Evolutionary conservation across 1,140 invertebrate species (phyloP), one percentile per base, ranked within the genome.

Genomic region (Tribolium castaneum): DNA sequence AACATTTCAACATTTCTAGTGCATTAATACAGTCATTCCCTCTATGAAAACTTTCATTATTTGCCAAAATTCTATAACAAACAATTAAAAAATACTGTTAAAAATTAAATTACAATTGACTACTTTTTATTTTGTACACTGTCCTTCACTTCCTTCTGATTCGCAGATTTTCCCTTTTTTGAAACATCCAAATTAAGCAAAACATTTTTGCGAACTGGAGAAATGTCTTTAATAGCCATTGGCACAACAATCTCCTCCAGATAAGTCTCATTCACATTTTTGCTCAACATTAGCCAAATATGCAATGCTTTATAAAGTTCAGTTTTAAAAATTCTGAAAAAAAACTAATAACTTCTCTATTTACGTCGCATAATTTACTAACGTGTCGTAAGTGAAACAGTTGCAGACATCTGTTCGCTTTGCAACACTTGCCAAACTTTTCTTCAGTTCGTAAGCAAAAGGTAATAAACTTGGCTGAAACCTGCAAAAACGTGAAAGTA

Each of bases 331-430:
- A 73, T 70, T 34, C 81, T 82, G 45, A 22, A 75, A 49, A 1
- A 22, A 59, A 59, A 3, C 3, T 6, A 52, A 70, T 25, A 25
- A 2, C 5, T 25, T 25, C 5, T 25, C 22, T 25, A 25, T 25
- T 25, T 25, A 1, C 22, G 22, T 25, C 22, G 2, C 22, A 5
- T 2, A 70, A 45, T 35, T 4, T 25, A 75, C 75, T 77, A 76
- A 82, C 81, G 75, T 13, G 30, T 81, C 76, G n/a, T n/a, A n/a
- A 75, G 30, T 49, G 59, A 76, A 82, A 70, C 81, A 82, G 5
- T 77, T 30, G 56, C 81, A 82, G 49, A n/a, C n/a, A n/a, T n/a
- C n/a, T n/a, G 49, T 71, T 7, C 73, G 75, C 54, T 75, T 70
- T 3, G 81, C 35, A 25, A 54, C 71, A 39, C 80, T 78, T 13